These are phyloP conservation scores for Todiramphus chloris DNA, from an alignment of 2,113 vertebrate genomes.

Conservation along the genomic window DNA sequence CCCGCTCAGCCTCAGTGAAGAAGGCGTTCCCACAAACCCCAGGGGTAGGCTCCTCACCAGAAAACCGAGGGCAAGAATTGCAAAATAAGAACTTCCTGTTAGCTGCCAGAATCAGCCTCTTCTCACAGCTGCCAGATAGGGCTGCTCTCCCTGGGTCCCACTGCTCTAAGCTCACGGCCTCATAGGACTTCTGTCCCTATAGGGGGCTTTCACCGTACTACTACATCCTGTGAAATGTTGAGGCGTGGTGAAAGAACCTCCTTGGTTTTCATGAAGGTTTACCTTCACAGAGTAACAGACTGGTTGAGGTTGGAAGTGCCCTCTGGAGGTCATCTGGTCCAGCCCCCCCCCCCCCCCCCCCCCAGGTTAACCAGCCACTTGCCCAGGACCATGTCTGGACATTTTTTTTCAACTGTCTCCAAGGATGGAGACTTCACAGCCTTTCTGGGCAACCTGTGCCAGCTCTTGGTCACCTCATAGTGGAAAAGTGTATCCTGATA, in stretches of 20 bases:
- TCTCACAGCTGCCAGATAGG: not conserved
- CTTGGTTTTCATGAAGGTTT: not conserved
- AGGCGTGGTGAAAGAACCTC: not conserved
- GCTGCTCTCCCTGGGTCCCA: not conserved
- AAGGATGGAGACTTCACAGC: not conserved
- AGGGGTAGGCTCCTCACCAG: not conserved
- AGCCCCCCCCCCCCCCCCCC: rapidly evolving
- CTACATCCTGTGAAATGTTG: not conserved
- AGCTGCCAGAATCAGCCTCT: not conserved
- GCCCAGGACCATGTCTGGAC: not conserved
- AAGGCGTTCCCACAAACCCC: not conserved
- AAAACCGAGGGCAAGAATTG: rapidly evolving
- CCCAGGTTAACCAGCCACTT: not conserved
- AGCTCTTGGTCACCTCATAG: not conserved
- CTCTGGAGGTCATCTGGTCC: not conserved
- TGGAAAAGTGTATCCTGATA: not conserved
- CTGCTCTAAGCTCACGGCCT: not conserved
- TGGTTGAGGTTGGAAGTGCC: not conserved
- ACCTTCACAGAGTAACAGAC: not conserved
- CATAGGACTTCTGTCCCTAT: not conserved
- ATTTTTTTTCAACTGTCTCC: not conserved
- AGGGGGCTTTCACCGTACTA: not conserved
- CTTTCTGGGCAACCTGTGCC: not conserved
- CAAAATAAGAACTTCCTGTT: not conserved
- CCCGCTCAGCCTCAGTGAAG: not conserved